A percentile compares a stretch with the other conserved stretches of the same genome.
Conservation (phyloP, 2,113 vertebrate genomes). For the Albula glossodonta region DNA sequence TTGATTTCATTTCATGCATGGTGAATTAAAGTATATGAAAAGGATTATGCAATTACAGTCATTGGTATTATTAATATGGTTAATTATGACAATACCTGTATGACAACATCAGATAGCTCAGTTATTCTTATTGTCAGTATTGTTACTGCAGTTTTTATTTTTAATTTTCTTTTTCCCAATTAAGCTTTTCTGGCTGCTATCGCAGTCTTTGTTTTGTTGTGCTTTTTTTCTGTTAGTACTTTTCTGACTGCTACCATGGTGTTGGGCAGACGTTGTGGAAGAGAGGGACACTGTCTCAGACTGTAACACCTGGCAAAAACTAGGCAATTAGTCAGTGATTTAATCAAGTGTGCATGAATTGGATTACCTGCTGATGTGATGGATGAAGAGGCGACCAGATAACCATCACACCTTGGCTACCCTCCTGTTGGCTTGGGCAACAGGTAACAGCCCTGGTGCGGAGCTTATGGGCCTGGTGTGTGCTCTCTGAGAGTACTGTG, state of each 20-base stretch:
- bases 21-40: no score
- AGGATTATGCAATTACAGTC: no score
- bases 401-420: neutral
- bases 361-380: slow-evolving; percentile 2
- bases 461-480: neutral
- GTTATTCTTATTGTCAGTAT: no score
- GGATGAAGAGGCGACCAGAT: neutral
- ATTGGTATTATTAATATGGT: no score
- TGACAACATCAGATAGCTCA: no score
- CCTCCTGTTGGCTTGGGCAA: neutral
- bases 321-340: neutral
- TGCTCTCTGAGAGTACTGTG: neutral
- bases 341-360: neutral
- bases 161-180: no score
- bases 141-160: no score
- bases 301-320: neutral
- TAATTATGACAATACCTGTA: no score
- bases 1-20: no score
- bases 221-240: neutral
- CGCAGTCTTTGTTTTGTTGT: neutral
- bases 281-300: neutral
- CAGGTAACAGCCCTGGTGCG: neutral
- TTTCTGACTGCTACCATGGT: neutral
- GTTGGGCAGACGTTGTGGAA: neutral
- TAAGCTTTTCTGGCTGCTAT: no score